Conservation (phyloP, 2,113 vertebrate species). For the Leptosomus discolor region DNA sequence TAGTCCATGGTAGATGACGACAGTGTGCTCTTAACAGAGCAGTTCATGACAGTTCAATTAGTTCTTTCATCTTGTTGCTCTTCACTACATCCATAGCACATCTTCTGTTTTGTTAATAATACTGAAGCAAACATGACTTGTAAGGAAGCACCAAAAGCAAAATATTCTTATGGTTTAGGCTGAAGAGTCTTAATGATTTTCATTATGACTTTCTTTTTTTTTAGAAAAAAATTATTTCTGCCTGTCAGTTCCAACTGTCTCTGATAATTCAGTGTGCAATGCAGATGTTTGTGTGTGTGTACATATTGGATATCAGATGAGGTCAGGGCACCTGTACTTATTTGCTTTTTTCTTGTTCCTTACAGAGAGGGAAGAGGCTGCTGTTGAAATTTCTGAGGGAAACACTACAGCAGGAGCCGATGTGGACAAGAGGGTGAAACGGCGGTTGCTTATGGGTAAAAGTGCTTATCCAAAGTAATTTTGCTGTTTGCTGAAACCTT, state of each 20-base stretch:
- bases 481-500: not conserved
- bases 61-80: not conserved
- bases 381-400: slow-evolving; percentile 78
- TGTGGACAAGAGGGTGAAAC: slow-evolving; percentile 94
- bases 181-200: not conserved
- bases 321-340: not conserved
- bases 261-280: not conserved
- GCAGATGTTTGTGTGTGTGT: not conserved
- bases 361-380: slow-evolving; percentile 84
- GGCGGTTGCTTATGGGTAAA: slow-evolving; percentile 95
- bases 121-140: not conserved
- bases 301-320: not conserved
- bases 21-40: not conserved
- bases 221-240: not conserved
- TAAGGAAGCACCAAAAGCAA: not conserved
- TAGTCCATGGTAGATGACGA: not conserved
- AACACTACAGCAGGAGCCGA: slow-evolving; percentile 86
- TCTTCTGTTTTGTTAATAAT: not conserved
- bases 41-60: not conserved
- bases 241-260: not conserved
- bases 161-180: not conserved
- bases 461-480: not conserved
- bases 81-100: not conserved
- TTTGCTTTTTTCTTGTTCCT: not conserved
- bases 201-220: not conserved